phyloP scores from a whole-genome alignment of 2,797 vertebrate genomes.

The Kryptolebias ocellatus region DNA sequence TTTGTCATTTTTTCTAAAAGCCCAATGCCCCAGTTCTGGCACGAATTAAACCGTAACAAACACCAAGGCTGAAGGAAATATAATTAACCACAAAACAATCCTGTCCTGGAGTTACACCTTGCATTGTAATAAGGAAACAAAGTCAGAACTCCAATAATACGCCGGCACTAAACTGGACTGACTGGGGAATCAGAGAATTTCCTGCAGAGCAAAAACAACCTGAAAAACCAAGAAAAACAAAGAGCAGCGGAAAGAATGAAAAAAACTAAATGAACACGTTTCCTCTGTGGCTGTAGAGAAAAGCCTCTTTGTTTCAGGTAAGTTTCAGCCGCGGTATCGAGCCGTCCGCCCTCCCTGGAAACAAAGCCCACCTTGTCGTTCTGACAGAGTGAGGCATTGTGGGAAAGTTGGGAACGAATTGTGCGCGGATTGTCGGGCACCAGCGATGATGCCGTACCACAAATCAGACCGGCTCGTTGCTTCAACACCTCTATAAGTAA shows the following conservation, averaged over 20 bases:
- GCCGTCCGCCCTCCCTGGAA: constrained; percentile 3
- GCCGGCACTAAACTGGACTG: constrained; percentile 22
- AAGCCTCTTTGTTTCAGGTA: constrained; percentile 75
- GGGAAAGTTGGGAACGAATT: constrained; percentile 46
- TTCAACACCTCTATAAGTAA: constrained; percentile 29
- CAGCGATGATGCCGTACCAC: constrained; percentile 35
- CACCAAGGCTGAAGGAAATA: no score
- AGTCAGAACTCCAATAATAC: background rate
- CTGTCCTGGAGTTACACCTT: background rate
- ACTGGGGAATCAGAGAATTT: constrained; percentile 29
- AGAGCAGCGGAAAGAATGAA: constrained; percentile 43
- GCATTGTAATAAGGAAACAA: background rate
- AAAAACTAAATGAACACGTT: constrained; percentile 50
- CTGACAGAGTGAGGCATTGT: constrained; percentile 57
- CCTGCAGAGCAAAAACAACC: constrained; percentile 30
- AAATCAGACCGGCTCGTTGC: constrained; percentile 55
- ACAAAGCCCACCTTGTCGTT: constrained; percentile 18
- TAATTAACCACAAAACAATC: background rate
- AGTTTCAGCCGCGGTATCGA: constrained; percentile 72
- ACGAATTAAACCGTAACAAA: no score
- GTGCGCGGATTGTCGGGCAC: constrained; percentile 42
- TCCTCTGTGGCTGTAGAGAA: constrained; percentile 60
- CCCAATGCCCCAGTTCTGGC: no score
- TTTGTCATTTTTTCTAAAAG: no score
- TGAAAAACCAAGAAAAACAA: constrained; percentile 41